phyloP scores from a whole-genome alignment of 2,113 vertebrate genomes.

The Aphyosemion australe region DNA sequence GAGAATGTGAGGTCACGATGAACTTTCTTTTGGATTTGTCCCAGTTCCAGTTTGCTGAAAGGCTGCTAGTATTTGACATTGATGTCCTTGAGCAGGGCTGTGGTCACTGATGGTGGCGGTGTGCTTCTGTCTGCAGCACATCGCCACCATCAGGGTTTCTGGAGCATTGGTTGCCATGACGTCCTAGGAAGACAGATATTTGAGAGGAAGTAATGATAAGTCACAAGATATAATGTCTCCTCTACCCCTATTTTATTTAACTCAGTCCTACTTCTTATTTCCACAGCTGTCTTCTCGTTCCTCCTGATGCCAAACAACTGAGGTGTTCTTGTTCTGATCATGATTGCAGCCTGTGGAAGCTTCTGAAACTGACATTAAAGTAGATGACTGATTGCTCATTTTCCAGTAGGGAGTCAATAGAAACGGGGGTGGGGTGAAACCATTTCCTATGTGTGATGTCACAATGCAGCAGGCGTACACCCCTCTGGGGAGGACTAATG shows the following conservation, averaged over 20 bases:
- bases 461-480: conserved; percentile 27
- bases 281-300: neutral
- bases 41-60: neutral
- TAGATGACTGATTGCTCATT: neutral
- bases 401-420: neutral
- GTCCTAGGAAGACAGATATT: conserved; percentile 59
- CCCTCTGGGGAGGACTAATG: conserved; percentile 11
- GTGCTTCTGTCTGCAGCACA: conserved; percentile 17
- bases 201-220: conserved; percentile 15
- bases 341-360: neutral
- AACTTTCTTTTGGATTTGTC: neutral
- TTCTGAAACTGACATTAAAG: conserved; percentile 1
- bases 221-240: conserved; percentile 4
- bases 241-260: neutral
- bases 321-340: neutral
- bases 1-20: conserved; percentile 7
- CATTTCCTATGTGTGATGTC: conserved; percentile 33
- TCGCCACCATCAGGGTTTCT: conserved; percentile 22
- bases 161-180: conserved; percentile 45
- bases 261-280: neutral
- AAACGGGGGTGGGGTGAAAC: neutral
- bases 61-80: conserved; percentile 22
- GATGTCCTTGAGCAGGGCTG: conserved; percentile 65
- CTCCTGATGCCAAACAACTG: neutral
- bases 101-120: conserved; percentile 20